phyloP scores from a whole-genome alignment of 2,113 vertebrate genomes.

The Ictidomys tridecemlineatus region DNA sequence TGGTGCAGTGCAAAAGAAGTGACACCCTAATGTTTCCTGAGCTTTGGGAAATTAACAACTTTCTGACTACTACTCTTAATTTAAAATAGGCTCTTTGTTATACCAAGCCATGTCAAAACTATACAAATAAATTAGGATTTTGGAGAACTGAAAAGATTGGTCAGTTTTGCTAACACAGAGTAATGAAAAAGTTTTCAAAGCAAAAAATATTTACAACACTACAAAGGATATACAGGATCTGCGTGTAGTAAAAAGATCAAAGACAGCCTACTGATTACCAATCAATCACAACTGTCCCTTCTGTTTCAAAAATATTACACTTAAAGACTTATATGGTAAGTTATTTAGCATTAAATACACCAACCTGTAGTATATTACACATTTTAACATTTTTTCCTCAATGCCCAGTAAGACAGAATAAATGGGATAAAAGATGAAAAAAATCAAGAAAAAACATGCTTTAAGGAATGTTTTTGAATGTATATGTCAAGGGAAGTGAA shows the following conservation, averaged over 20 bases:
- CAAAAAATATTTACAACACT: constrained; percentile 81
- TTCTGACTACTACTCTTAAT: constrained; percentile 75
- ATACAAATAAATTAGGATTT: constrained; percentile 81
- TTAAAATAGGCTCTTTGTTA: constrained; percentile 82
- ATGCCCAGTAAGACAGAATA: constrained; percentile 85
- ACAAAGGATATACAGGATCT: constrained; percentile 78
- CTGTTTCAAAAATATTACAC: constrained; percentile 82
- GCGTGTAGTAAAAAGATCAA: constrained; percentile 73
- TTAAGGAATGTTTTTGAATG: constrained; percentile 86
- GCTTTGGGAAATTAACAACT: constrained; percentile 86
- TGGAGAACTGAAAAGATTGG: constrained; percentile 70
- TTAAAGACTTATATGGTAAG: constrained; percentile 64
- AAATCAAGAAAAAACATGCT: constrained; percentile 78
- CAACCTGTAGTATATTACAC: constrained; percentile 74
- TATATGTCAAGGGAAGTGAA: constrained; percentile 80
- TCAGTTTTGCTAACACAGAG: constrained; percentile 62
- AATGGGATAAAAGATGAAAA: constrained; percentile 50
- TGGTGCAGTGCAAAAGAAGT: constrained; percentile 87
- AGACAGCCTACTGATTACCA: constrained; percentile 74
- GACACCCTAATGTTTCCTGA: constrained; percentile 87
- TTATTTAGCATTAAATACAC: constrained; percentile 79
- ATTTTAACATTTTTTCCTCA: constrained; percentile 85
- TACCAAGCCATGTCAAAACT: constrained; percentile 83
- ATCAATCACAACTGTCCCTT: constrained; percentile 75
- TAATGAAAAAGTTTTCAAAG: constrained; percentile 78